phyloP scores from a whole-genome alignment of 2,797 vertebrate species.

The Synanceia verrucosa region DNA sequence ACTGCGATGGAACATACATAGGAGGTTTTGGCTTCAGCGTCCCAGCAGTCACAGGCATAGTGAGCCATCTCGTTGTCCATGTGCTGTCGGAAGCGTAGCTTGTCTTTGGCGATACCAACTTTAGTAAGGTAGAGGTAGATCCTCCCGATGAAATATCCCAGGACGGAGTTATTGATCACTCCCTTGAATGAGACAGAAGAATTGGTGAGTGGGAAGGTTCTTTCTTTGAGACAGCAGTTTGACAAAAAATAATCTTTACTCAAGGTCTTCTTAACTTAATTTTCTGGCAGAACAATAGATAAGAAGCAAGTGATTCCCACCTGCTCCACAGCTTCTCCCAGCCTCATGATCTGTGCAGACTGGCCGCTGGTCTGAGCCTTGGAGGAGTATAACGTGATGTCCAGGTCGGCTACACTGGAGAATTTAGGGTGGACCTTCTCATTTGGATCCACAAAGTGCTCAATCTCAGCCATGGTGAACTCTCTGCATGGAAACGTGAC shows the following conservation, averaged over 20 bases:
- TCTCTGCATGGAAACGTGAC: slow-evolving; percentile 80
- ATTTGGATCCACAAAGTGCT: slow-evolving; percentile 97
- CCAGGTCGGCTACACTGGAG: slow-evolving; percentile 88
- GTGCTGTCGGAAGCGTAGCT: slow-evolving; percentile 98
- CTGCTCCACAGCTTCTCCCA: slow-evolving; percentile 97
- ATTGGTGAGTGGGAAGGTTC: neutral
- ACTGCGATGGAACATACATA: slow-evolving; percentile 84
- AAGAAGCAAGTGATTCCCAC: neutral
- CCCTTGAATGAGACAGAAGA: slow-evolving; percentile 78
- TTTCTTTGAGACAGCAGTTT: neutral
- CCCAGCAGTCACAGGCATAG: slow-evolving; percentile 99
- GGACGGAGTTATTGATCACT: slow-evolving; percentile 97
- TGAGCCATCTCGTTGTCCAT: slow-evolving; percentile 99
- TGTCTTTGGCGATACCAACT: slow-evolving; percentile 93
- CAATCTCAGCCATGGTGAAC: slow-evolving; percentile 99
- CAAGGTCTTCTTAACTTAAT: neutral
- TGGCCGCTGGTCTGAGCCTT: slow-evolving; percentile 97
- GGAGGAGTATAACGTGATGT: slow-evolving; percentile 92
- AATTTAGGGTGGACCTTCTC: slow-evolving; percentile 97
- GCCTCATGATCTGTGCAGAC: slow-evolving; percentile 90
- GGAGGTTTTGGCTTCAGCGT: slow-evolving; percentile 97
- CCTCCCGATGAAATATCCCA: slow-evolving; percentile 98
- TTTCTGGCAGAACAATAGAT: neutral
- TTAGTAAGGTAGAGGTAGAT: slow-evolving; percentile 98
- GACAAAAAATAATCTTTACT: neutral